Base-by-base conservation (phyloP, 2,888 invertebrate species). In the Pasiphila rectangulata region DNA sequence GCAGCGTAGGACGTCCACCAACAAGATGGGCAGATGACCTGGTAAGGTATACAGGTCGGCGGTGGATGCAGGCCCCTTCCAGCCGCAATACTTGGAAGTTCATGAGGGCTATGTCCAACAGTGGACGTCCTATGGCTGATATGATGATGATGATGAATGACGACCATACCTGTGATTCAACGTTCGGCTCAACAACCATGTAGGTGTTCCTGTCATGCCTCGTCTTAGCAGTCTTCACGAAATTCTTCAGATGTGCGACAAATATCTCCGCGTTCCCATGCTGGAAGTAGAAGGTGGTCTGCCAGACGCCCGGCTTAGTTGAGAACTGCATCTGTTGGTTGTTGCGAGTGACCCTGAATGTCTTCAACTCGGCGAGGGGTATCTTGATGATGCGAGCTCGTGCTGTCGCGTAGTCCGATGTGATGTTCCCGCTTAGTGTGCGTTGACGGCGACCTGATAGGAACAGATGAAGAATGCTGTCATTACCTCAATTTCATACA, bases 251-350 rank as follows among this genome's bases (percentile, higher is more conserved):
- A 49, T 89, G 89, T 24, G 81, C 90, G 27, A 92, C 90, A 64
- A 97, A 93, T 43, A 92, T 91, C 63, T 95, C 94, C 0, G 96
- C 95, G 62, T 96, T 96, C 0, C 95, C 96, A 59, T 94, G 93
- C 73, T 96, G 96, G 81, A 98, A 97, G 71, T 95, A 94, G 70
- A 98, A 95, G 3, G 94, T 93, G 53, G 94, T 93, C 60, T 94
- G 92, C 67, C 92, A 92, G 0, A 94, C 92, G 0, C 85, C 83
- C 0, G 72, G 69, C 50, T 84, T 88, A 0, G 83, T 82, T 0
- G 82, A 82, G 55, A 89, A 78, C 56, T 85, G 87, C 75, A 89
- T 78, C 47, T 87, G 84, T 40, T 86, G 86, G 58, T 72, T 83
- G 63, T 83, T 84, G 10, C 83, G 57, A 0, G 84, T 75, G 5